Evolutionary conservation across 2,113 vertebrate genomes (phyloP).

Genomic region (Oreochromis tanganicae): DNA sequence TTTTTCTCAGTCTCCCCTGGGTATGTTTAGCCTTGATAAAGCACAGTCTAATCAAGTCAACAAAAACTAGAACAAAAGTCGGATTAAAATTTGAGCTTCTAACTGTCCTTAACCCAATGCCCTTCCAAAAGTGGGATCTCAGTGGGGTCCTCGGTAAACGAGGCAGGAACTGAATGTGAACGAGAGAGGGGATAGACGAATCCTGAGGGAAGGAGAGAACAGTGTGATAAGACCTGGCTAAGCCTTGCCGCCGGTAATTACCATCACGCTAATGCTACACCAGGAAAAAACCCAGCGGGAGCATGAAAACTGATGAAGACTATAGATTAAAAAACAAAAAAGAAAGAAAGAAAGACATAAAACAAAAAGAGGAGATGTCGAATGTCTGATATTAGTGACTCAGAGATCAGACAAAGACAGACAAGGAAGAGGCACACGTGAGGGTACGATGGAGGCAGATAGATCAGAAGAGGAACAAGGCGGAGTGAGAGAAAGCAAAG

Average conservation of each 20-base stretch:
- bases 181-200: neutral
- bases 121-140: constrained; percentile 18
- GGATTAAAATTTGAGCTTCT: constrained; percentile 10
- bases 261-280: constrained; percentile 37
- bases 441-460: constrained; percentile 11
- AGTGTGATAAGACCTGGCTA: constrained; percentile 49
- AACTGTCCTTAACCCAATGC: constrained; percentile 9
- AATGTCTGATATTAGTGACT: constrained; percentile 21
- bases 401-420: constrained; percentile 31
- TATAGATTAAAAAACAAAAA: constrained; percentile 5
- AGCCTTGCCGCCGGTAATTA: constrained; percentile 56
- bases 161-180: neutral
- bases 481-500: constrained; percentile 18
- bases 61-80: neutral
- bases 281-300: constrained; percentile 35
- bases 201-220: constrained; percentile 32
- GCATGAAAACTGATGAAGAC: neutral
- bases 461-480: constrained; percentile 1
- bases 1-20: neutral
- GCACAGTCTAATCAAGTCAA: constrained; percentile 10
- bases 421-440: neutral
- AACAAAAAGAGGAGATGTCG: constrained; percentile 4
- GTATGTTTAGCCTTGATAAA: neutral
- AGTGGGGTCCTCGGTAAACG: neutral
- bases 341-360: neutral